Percentiles rank a stretch among this genome's conserved stretches.
Evolutionary conservation across 2,888 invertebrate species (phyloP).

Genomic region (Nesidiocoris tenuis): DNA sequence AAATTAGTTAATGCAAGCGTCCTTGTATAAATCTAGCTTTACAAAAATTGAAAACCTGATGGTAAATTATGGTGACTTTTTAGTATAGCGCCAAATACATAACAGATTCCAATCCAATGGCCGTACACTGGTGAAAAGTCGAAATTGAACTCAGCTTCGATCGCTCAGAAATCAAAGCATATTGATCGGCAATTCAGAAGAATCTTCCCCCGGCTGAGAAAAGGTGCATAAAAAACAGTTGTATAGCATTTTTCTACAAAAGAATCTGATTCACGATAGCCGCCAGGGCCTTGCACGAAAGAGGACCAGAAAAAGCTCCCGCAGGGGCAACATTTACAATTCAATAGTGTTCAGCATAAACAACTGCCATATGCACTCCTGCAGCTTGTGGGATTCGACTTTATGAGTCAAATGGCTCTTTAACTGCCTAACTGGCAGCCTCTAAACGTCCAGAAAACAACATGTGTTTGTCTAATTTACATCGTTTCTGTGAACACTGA

Average conservation of each 20-base stretch:
- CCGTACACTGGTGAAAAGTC: too few relatives aligned
- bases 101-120: too few relatives aligned
- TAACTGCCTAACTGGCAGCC: not conserved
- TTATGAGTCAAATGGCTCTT: slow-evolving; percentile 16
- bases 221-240: not conserved
- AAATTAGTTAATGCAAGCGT: too few relatives aligned
- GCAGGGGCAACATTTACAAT: slow-evolving; percentile 28
- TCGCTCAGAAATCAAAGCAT: too few relatives aligned
- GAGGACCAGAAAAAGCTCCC: slow-evolving; percentile 4
- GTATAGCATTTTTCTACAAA: not conserved
- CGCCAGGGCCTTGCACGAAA: not conserved
- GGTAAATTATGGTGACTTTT: too few relatives aligned
- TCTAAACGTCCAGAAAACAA: not conserved
- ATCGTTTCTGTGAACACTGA: not conserved
- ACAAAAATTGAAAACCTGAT: too few relatives aligned
- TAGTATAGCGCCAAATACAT: too few relatives aligned
- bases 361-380: slow-evolving; percentile 28
- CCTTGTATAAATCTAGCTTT: too few relatives aligned
- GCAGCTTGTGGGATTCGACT: slow-evolving; percentile 8
- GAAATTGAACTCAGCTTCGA: too few relatives aligned
- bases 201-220: too few relatives aligned
- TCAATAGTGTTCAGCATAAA: slow-evolving; percentile 34
- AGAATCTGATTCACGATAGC: not conserved
- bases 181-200: too few relatives aligned
- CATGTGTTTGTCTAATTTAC: not conserved